Conservation (phyloP, 2,113 vertebrate species). For the Macaca mulatta region DNA sequence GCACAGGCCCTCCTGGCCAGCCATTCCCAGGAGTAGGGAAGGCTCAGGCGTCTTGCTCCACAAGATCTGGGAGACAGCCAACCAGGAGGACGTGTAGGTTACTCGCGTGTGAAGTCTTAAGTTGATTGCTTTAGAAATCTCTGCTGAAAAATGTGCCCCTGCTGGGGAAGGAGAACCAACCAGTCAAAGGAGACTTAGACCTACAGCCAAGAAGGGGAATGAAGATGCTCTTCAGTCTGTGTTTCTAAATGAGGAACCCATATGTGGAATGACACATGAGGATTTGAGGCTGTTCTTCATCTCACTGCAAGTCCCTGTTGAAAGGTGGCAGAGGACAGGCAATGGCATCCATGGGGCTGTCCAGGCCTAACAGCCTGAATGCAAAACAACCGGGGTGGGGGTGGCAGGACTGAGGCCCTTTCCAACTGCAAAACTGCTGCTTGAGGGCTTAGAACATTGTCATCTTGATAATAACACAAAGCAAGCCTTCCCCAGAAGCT, state of each 20-base stretch:
- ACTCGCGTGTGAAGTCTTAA: not conserved
- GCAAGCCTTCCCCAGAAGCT: not conserved
- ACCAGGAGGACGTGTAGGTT: no score
- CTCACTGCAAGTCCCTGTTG: not conserved
- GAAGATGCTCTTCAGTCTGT: not conserved
- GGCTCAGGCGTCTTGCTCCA: not conserved
- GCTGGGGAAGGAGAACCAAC: not conserved
- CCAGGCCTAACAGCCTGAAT: fast-evolving
- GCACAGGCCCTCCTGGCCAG: not conserved
- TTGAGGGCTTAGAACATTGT: not conserved
- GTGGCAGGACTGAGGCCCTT: fast-evolving
- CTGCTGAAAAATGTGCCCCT: not conserved
- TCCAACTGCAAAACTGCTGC: not conserved
- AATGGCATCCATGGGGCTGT: no score
- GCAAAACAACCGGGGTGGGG: fast-evolving
- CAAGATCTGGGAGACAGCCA: not conserved
- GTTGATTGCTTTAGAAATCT: not conserved
- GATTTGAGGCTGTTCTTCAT: not conserved
- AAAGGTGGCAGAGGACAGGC: not conserved
- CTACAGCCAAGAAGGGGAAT: no score
- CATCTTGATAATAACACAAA: not conserved
- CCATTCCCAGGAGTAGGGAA: not conserved
- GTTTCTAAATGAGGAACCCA: not conserved
- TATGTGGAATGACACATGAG: not conserved
- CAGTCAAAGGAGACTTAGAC: not conserved